Base-by-base conservation (phyloP, 2,888 invertebrate species). In the Brassicogethes aeneus region DNA sequence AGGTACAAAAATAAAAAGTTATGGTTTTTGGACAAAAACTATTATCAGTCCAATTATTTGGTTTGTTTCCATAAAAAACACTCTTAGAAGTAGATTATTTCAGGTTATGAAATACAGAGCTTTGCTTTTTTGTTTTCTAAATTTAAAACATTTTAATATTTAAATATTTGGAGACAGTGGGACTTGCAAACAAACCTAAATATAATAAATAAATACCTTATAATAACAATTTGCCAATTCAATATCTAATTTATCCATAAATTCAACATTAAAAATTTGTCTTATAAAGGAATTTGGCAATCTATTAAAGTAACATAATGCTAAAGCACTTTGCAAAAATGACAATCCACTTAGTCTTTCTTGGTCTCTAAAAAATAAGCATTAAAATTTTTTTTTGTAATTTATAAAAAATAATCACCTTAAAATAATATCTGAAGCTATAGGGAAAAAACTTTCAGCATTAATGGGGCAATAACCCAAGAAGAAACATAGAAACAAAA, bases 191-290 rank as follows among this genome's bases (percentile, higher is more conserved):
- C n/a, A n/a, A n/a, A n/a, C n/a, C n/a, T n/a, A n/a, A n/a, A n/a
- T n/a, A n/a, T n/a, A n/a, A n/a, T n/a, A n/a, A n/a, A 23, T 23
- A 23, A 23, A 23, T 61, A 73, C 74, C 63, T 72, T 76, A 12
- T 70, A 72, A 54, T 75, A 75, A 51, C 75, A 75, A 43, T 66
- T 62, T 35, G 69, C 64, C 37, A 79, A 68, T 60, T 79, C 78
- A 3, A 67, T 64, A 51, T 80, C 79, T 1, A 79, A 57, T 48
- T 71, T 69, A 48, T 76, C 74, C 50, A 80, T 69, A 56, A 79
- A 79, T 39, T 71, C 68, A 1, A 76, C 71, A 47, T 73, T 75
- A 56, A 79, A 80, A 33, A 79, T 72, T 48, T 69, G 66, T 51
- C 74, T 69, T 15, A 77, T 66, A 8, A 79, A 61, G 15, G 68